Evolutionary conservation across 2,113 vertebrate genomes (phyloP), one percentile per base, ranked within the genome.

Genomic region (Todiramphus chloris): DNA sequence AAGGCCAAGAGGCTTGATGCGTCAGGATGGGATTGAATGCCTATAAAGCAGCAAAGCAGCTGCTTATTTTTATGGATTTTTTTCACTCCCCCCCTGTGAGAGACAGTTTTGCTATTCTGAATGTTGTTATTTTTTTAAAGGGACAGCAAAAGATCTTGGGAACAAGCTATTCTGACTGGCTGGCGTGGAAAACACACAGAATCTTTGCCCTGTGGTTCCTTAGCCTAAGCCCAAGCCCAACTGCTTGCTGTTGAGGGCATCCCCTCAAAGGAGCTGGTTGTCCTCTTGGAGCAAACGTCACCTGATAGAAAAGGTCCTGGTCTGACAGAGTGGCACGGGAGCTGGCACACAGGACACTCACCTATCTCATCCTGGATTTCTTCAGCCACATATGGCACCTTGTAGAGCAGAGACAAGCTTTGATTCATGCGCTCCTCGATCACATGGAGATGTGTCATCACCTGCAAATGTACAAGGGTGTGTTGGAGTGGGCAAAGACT

Each of bases 381-480:
- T 77, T 99, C 99, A 39, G 99, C 99, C 55, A 99, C 99, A 25
- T 99, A 99, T 2, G 99, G 99, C 30, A 99, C 99, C 97, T 99
- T 99, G 98, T 99, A 99, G 89, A 99, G 99, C 89, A 99, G 98
- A 62, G 99, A 99, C 28, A 99, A 98, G 93, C 99, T 99, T 97
- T 99, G 99, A 97, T 99, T 99, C 98, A 99, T 99, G 90, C 99
- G 97, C 97, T 99, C 99, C 94, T 99, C 99, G 5, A 99, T 99
- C 96, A 99, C 99, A 60, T 98, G 99, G 92, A 99, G 98, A 97
- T 99, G 99, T n/a, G 99, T 99, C 99, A 99, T 99, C 96, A 99
- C 99, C 99, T 99, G 96, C 53, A 72, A 83, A 90, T 3, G 44
- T 14, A 91, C 31, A 81, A n/a, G 53, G 63, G 44, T 1, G 50